Conservation (phyloP, 2,797 vertebrate species). For the Poeciliopsis gracilis region DNA sequence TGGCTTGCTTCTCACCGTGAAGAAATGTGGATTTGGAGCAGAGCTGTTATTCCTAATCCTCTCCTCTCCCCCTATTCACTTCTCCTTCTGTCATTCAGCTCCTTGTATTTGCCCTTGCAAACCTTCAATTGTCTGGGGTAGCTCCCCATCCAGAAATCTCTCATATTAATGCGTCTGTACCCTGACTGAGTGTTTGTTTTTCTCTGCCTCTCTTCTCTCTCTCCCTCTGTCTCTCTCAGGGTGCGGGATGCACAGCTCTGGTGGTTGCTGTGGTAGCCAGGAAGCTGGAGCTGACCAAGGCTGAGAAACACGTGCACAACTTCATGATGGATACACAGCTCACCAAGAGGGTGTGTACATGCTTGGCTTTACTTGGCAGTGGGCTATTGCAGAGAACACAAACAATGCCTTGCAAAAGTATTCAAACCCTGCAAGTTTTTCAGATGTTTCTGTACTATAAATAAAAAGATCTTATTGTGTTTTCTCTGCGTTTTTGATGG, state of each 20-base stretch:
- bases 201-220: constrained; percentile 30
- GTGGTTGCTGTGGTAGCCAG: constrained; percentile 98
- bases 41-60: constrained; percentile 62
- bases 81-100: constrained; percentile 55
- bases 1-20: constrained; percentile 65
- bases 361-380: constrained; percentile 6
- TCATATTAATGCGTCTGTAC: constrained; percentile 52
- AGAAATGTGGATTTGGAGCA: constrained; percentile 68
- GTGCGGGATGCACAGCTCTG: constrained; percentile 92
- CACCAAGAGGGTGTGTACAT: constrained; percentile 91
- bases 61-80: constrained; percentile 51
- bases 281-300: constrained; percentile 98
- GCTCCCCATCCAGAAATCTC: constrained; percentile 53
- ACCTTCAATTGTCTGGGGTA: constrained; percentile 62
- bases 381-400: constrained; percentile 13
- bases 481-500: background rate
- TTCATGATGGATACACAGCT: constrained; percentile 99
- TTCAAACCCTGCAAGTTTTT: background rate
- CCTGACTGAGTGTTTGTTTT: constrained; percentile 50
- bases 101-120: constrained; percentile 58
- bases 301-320: constrained; percentile 98
- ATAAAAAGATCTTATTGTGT: background rate
- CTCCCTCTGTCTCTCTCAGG: constrained; percentile 75
- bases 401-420: constrained; percentile 12
- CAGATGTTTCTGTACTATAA: background rate